phyloP scores from a whole-genome alignment of 2,888 invertebrate species.

The Stictocephala bisonia region DNA sequence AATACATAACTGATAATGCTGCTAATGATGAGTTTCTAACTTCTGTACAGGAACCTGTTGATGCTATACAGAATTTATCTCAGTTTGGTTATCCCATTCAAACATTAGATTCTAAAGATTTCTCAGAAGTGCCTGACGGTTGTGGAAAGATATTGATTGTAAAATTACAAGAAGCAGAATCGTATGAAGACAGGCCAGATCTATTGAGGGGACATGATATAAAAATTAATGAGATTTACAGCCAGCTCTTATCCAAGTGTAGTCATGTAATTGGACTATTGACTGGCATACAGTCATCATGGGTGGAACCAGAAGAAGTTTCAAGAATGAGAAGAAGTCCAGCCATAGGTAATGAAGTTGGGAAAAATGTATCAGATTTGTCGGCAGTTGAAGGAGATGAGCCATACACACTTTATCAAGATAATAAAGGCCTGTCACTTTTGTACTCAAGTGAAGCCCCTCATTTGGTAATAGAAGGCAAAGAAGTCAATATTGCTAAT shows the following conservation, averaged over 20 bases:
- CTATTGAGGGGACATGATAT: slow-evolving; percentile 72
- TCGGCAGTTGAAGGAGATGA: too few relatives aligned
- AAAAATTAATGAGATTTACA: slow-evolving; percentile 69
- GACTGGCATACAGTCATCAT: slow-evolving; percentile 70
- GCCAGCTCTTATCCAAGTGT: slow-evolving; percentile 66
- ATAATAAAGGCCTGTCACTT: background rate
- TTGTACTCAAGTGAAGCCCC: slow-evolving; percentile 41
- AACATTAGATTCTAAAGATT: background rate
- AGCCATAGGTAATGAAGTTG: too few relatives aligned
- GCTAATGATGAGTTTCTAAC: slow-evolving; percentile 49
- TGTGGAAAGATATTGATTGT: slow-evolving; percentile 48
- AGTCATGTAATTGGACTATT: slow-evolving; percentile 69
- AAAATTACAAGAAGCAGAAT: slow-evolving; percentile 57
- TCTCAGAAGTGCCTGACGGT: background rate
- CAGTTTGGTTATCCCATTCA: slow-evolving; percentile 12
- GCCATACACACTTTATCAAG: slow-evolving; percentile 15
- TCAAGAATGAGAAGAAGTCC: slow-evolving; percentile 55
- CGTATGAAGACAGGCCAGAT: slow-evolving; percentile 61
- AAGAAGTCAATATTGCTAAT: slow-evolving; percentile 44
- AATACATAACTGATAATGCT: slow-evolving; percentile 53
- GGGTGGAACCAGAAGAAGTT: slow-evolving; percentile 62
- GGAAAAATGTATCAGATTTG: slow-evolving; percentile 33
- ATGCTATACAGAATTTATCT: slow-evolving; percentile 13
- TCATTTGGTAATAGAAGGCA: slow-evolving; percentile 42
- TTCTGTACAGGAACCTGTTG: slow-evolving; percentile 45